A percentile compares a stretch with the other conserved stretches of the same genome.
phyloP scores from a whole-genome alignment of 2,113 vertebrate species.

The Gnathonemus echidnorhynchus region DNA sequence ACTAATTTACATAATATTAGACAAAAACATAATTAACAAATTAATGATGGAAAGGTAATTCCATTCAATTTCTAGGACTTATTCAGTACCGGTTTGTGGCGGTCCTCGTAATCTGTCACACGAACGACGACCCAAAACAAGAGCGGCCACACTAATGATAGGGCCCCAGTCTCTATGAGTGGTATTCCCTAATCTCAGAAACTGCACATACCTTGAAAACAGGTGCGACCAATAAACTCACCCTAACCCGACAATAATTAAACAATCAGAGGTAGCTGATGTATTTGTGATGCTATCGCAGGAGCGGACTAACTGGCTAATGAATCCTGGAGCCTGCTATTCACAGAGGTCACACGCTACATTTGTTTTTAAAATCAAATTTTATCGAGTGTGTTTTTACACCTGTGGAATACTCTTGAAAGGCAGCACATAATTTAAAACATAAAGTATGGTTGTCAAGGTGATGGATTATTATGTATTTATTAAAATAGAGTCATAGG shows the following conservation, averaged over 20 bases:
- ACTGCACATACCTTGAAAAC: not conserved
- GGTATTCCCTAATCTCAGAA: not conserved
- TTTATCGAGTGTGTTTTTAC: not conserved
- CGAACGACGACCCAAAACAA: not conserved
- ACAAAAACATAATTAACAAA: not conserved
- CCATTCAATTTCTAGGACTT: not conserved
- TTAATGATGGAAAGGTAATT: not conserved
- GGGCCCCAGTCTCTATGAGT: not conserved
- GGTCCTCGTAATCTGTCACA: not conserved
- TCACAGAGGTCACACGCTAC: not conserved
- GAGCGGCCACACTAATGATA: not conserved
- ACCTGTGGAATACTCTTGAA: not conserved
- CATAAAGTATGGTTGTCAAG: conserved; percentile 3
- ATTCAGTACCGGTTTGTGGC: not conserved
- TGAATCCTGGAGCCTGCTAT: not conserved
- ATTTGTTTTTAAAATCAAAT: not conserved
- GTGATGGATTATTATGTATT: conserved; percentile 3
- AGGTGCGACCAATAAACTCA: not conserved
- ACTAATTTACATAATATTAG: not conserved
- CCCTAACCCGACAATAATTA: not conserved
- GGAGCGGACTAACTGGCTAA: not conserved
- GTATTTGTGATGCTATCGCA: not conserved
- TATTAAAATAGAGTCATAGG: not conserved
- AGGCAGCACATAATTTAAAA: not conserved
- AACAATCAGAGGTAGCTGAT: not conserved